These are phyloP conservation scores for Hirtodrosophila cameraria DNA, from an alignment of 2,888 invertebrate genomes.

Conservation along the genomic window DNA sequence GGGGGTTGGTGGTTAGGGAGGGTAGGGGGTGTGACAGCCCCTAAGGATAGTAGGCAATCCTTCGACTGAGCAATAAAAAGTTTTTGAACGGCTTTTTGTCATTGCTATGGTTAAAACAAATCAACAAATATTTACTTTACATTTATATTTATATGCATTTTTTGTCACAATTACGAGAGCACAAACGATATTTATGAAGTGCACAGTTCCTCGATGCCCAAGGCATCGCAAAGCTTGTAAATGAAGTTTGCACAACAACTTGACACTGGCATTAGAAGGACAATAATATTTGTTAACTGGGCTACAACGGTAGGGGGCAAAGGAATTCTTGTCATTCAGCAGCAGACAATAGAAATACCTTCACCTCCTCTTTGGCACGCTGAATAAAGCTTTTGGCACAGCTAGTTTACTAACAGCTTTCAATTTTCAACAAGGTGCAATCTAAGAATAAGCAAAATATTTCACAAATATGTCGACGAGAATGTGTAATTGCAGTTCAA, in stretches of 20 bases:
- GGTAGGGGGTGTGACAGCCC: neutral
- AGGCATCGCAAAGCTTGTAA: conserved; percentile 4
- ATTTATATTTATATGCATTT: conserved; percentile 55
- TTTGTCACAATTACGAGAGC: conserved; percentile 43
- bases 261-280: conserved; percentile 4
- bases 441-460: too few relatives aligned
- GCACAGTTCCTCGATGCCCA: neutral
- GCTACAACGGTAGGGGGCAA: neutral
- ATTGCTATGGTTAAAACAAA: conserved; percentile 60
- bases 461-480: too few relatives aligned
- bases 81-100: conserved; percentile 54
- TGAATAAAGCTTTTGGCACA: too few relatives aligned
- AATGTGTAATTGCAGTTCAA: too few relatives aligned
- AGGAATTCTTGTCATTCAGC: too few relatives aligned
- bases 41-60: neutral
- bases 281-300: conserved; percentile 6
- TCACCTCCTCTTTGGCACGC: too few relatives aligned
- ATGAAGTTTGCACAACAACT: conserved; percentile 10
- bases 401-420: too few relatives aligned
- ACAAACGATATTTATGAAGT: conserved; percentile 28
- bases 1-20: too few relatives aligned
- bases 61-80: conserved; percentile 61
- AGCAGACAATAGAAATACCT: conserved; percentile 1
- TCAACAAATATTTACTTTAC: conserved; percentile 66
- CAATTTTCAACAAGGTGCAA: too few relatives aligned